Evolutionary conservation across 2,888 invertebrate genomes (phyloP), one percentile per base, ranked within the genome.

Genomic region (Alloscopus bannaensis): DNA sequence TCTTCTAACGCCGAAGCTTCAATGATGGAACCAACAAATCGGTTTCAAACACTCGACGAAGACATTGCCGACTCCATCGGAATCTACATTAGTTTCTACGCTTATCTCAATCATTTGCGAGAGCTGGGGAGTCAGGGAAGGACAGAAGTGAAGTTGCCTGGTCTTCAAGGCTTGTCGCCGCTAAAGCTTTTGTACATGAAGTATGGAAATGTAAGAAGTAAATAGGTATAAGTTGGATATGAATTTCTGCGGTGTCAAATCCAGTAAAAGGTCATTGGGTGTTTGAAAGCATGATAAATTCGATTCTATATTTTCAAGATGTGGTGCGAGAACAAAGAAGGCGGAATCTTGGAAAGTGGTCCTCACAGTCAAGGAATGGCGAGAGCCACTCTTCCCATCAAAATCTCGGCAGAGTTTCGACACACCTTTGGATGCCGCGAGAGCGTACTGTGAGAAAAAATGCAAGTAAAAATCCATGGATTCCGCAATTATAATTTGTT

Each of bases 281-380:
- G 13, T 13, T 36, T 36, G 36, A 8, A 36, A 13, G 13, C 6
- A 36, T 36, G 36, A 13, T 36, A 36, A 36, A 36, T 36, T 36
- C 8, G 36, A 36, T 6, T 8, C 36, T 13, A 36, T 36, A 36
- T 13, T 36, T 36, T 36, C 18, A 45, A 70, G 70, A 45, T 59
- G 57, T 70, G 70, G 59, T 70, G 70, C 26, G 71, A 71, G 2
- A 47, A 71, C 13, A 45, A 45, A n/a, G 50, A 71, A 60, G n/a
- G 59, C 28, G n/a, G 0, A 45, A 6, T 71, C 26, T 26, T n/a
- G 31, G 18, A 29, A 60, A 11, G 6, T 60, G 24, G 11, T 47
- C 1, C 3, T 6, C 64, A 64, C 45, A 64, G 64, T 20, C 2
- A 22, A 26, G 64, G 64, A 24, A 64, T 45, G 11, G 18, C 22